Base-by-base conservation (phyloP, 2,888 invertebrate species). In the Belgica antarctica region DNA sequence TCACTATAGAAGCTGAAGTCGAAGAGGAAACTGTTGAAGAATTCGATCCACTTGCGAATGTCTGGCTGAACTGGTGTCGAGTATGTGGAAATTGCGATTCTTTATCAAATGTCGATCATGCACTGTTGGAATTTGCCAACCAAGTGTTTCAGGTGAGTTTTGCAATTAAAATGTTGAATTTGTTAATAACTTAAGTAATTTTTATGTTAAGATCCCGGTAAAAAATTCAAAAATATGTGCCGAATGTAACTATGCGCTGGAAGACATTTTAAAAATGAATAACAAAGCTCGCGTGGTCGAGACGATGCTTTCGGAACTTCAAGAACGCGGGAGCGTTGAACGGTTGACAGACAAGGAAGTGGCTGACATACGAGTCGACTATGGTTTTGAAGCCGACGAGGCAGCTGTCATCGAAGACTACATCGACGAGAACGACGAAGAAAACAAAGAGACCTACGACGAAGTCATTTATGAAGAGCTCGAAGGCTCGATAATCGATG, bases 51-150 rank as follows among this genome's bases (percentile, higher is more conserved):
- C n/a, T n/a, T n/a, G n/a, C n/a, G n/a, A n/a, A n/a, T n/a, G n/a
- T n/a, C 4, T 61, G 61, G 61, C 12, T 25, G 5, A 28, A 27
- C 28, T 61, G 61, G 61, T 61, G 61, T 15, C 25, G 27, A 5
- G n/a, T 61, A n/a, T 61, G 61, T 61, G 61, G 61, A 61, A 4
- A 25, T 8, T 24, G 5, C 17, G 61, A 61, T 15, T 61, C 61
- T 1, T 31, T 12, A 31, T 31, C 34, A 31, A 31, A 31, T 31
- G 34, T 31, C 5, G 34, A 31, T 8, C 5, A 31, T 31, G 12
- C 12, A 12, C 34, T 31, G 5, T 31, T 31, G 34, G 34, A 31
- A 31, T 31, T 31, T n/a, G n/a, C n/a, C n/a, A n/a, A n/a, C n/a
- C n/a, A n/a, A n/a, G n/a, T n/a, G n/a, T n/a, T n/a, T n/a, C n/a